phyloP scores from a whole-genome alignment of 1,140 invertebrate genomes.

The Aphidius gifuensis region DNA sequence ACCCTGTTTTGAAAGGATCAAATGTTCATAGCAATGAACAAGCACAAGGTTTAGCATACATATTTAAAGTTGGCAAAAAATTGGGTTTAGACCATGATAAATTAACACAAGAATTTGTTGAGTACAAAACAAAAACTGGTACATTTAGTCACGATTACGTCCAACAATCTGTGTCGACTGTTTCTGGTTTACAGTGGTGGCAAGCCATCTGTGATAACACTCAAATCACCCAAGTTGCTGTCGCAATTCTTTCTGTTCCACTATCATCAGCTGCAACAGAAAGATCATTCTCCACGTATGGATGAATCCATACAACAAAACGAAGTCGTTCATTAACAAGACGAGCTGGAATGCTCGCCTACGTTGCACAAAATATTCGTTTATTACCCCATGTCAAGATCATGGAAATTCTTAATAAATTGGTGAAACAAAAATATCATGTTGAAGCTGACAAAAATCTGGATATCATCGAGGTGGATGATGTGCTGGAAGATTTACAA shows the following conservation, averaged over 20 bases:
- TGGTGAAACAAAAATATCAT: no score
- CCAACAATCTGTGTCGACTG: background rate
- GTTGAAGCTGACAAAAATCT: no score
- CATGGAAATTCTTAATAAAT: no score
- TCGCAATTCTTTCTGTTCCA: conserved; percentile 18
- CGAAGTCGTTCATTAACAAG: conserved; percentile 13
- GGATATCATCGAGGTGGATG: no score
- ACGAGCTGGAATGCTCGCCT: conserved; percentile 13
- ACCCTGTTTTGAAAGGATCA: no score
- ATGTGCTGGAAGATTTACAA: no score
- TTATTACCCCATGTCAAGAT: background rate
- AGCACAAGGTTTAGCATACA: no score
- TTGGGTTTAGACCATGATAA: no score
- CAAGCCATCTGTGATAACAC: conserved; percentile 15
- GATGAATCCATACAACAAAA: conserved; percentile 21
- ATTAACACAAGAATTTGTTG: no score
- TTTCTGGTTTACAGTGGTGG: conserved; percentile 13
- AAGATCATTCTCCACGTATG: conserved; percentile 20
- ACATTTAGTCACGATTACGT: conserved; percentile 3
- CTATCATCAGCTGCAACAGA: conserved; percentile 23
- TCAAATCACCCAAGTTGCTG: conserved; percentile 2
- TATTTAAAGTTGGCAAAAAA: no score
- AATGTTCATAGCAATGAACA: no score
- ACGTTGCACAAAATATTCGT: conserved; percentile 16
- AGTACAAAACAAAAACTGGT: background rate